Evolutionary conservation across 2,888 invertebrate species (phyloP), one percentile per base, ranked within the genome.

Genomic region (Imbricaverruca yamaguchii): DNA sequence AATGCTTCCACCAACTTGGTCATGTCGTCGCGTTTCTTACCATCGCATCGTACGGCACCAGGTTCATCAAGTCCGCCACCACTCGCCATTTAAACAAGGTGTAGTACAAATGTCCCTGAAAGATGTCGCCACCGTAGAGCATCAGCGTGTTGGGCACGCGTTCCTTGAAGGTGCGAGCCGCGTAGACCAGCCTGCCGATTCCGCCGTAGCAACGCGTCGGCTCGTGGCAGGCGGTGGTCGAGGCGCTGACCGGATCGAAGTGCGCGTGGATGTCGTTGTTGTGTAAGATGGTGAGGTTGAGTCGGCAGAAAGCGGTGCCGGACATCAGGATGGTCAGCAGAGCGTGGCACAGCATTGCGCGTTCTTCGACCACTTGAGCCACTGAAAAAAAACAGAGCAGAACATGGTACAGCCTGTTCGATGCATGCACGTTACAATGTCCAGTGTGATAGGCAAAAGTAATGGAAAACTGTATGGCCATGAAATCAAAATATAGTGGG

Each of bases 61-160:
- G 0, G 23, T 65, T 65, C 15, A 65, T 65, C 65, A 65, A n/a
- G 65, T 65, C 65, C 10, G 23, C 65, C n/a, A n/a, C 65, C 65
- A 65, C 65, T 6, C 23, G 65, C 65, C 65, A 65, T 12, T 65
- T 65, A 23, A 65, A 65, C 65, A 65, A 10, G 15, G 65, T 65
- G 65, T 65, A 65, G 65, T 65, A 65, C 23, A n/a, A 10, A 65
- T 65, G 65, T n/a, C 65, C 65, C 15, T 65, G 65, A 23, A 65
- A 65, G 65, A 65, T 65, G 65, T 65, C 65, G n/a, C 65, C 65
- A 23, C 65, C 65, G 65, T 65, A 65, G 65, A 65, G 65, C 65
- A 65, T 12, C 65, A 65, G 23, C 12, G 65, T 65, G 23, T 65
- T n/a, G 7, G 65, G 65, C 65, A 65, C 65, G n/a, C 10, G 12